These are phyloP conservation scores for Rotaria sp. DNA, from an alignment of 2,888 invertebrate genomes.

Conservation along the genomic window DNA sequence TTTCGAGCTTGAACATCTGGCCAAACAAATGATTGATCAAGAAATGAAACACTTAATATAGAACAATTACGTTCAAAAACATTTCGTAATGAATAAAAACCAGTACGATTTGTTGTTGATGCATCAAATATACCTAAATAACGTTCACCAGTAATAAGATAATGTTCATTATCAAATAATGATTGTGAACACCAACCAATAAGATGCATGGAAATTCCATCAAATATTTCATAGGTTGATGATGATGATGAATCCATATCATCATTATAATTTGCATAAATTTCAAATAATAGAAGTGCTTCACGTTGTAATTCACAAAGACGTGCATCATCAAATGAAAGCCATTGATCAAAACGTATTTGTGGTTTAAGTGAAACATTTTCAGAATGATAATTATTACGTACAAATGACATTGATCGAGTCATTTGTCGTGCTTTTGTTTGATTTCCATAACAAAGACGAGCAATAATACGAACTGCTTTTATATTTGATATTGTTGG, in stretches of 20 bases:
- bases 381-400: not conserved
- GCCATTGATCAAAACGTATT: conserved; percentile 5
- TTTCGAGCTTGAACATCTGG: not conserved
- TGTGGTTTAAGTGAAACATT: not conserved
- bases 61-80: not conserved
- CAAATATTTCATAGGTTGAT: not conserved
- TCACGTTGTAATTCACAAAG: conserved; percentile 17
- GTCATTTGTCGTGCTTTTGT: not conserved
- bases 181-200: conserved; percentile 30
- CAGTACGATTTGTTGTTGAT: not conserved
- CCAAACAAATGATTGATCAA: not conserved
- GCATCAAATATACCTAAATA: conserved; percentile 3
- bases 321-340: conserved; percentile 1
- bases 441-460: conserved; percentile 18
- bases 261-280: not conserved
- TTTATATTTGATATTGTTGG: not conserved
- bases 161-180: conserved; percentile 3
- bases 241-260: not conserved
- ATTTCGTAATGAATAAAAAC: conserved; percentile 21
- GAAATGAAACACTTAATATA: conserved; percentile 24
- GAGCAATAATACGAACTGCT: not conserved
- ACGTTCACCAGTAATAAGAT: not conserved
- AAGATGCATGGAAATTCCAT: not conserved
- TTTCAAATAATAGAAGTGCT: conserved; percentile 12
- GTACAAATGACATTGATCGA: not conserved